Evolutionary conservation across 2,888 invertebrate genomes (phyloP).

Genomic region (Thelaira solivaga): DNA sequence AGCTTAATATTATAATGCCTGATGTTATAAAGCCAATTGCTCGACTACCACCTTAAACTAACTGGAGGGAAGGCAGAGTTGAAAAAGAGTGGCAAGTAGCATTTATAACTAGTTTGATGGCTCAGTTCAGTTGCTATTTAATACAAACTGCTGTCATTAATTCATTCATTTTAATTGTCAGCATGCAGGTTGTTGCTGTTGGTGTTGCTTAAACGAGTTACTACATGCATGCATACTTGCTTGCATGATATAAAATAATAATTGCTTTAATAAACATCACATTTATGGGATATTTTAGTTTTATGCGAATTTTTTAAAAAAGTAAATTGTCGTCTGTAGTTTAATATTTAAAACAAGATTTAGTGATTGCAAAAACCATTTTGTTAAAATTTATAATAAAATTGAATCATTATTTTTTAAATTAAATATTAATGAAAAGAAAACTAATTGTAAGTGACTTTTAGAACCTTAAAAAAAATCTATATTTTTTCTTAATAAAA

Average conservation of each 20-base stretch:
- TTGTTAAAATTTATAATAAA: no score
- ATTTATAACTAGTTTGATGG: neutral
- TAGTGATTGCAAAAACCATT: no score
- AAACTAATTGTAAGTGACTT: no score
- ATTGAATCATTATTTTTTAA: no score
- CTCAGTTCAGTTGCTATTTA: neutral
- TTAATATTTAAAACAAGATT: no score
- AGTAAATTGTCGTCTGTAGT: neutral
- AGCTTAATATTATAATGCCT: slow-evolving; percentile 23
- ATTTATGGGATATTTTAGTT: slow-evolving; percentile 2
- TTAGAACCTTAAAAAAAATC: no score
- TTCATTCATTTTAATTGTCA: slow-evolving; percentile 12
- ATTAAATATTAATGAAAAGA: no score
- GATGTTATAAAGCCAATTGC: neutral
- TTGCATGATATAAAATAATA: neutral
- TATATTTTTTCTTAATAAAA: no score
- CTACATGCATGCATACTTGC: neutral
- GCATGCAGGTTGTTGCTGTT: neutral
- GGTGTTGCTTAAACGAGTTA: no score
- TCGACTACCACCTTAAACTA: neutral
- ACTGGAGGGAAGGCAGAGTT: neutral
- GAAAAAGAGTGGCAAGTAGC: no score
- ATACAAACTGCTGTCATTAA: slow-evolving; percentile 11
- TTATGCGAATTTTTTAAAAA: neutral
- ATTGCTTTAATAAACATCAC: slow-evolving; percentile 16